Evolutionary conservation across 2,797 vertebrate genomes (phyloP), one percentile per base, ranked within the genome.

Genomic region (Hafferia zeledoni): DNA sequence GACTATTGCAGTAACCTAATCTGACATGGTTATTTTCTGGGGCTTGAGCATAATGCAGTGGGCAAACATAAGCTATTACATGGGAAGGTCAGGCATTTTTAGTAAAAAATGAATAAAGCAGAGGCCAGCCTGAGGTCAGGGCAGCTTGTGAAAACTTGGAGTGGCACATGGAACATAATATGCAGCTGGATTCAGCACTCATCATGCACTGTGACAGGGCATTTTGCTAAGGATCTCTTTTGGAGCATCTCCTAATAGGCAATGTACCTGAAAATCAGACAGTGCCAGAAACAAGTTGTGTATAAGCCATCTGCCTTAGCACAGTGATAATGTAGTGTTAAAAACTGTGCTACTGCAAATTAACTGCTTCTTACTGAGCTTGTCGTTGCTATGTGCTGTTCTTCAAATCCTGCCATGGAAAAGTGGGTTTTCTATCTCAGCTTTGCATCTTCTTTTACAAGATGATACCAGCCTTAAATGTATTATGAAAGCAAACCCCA

Each of bases 231-330:
- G 33, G 49, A 65, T 63, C 7, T 81, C 50, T 63, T 90, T 72
- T 49, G 46, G 47, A 83, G 53, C n/a, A 57, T 24, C 41, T 89
- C 41, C 17, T 91, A 90, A 82, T 53, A 79, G 77, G 74, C 61
- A 85, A 46, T 44, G 64, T 59, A 81, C 71, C 88, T 95, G 79
- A 95, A 84, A 95, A 96, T 59, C 57, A 94, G 41, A 53, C 30
- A 76, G 35, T 84, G 90, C 78, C 71, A 81, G 77, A 97, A 95
- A 79, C 19, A 91, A 91, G n/a, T 25, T 74, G 69, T 93, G 90
- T 80, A 81, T 80, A 89, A 81, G 59, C 35, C 64, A 90, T 85
- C 85, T 97, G 88, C 88, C 61, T 95, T 65, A 83, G 53, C 28
- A 31, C 74, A 72, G 67, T 89, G 71, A 83, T 57, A 82, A 83